phyloP scores from a whole-genome alignment of 2,888 invertebrate genomes.

The Pterostichus niger region DNA sequence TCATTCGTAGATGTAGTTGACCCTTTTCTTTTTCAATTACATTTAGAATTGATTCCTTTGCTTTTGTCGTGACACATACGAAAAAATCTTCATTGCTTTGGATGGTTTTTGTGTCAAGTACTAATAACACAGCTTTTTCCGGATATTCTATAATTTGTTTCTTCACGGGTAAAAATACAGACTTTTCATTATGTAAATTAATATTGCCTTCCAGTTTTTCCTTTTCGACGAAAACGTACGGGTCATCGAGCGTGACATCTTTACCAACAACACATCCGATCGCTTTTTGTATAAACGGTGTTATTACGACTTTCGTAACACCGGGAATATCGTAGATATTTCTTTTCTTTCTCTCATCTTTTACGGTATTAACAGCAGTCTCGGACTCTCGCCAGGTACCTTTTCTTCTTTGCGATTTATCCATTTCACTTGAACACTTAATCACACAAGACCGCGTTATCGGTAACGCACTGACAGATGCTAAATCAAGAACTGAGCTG shows the following conservation, averaged over 20 bases:
- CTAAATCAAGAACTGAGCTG: slow-evolving; percentile 11
- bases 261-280: slow-evolving; percentile 84
- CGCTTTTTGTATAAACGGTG: slow-evolving; percentile 81
- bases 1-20: slow-evolving; percentile 76
- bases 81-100: slow-evolving; percentile 83
- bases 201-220: slow-evolving; percentile 82
- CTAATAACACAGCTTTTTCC: slow-evolving; percentile 80
- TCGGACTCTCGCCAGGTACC: not conserved
- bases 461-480: not conserved
- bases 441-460: slow-evolving; percentile 19
- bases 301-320: slow-evolving; percentile 79
- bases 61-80: slow-evolving; percentile 81
- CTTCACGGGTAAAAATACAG: slow-evolving; percentile 77
- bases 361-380: slow-evolving; percentile 20
- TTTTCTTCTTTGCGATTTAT: slow-evolving; percentile 16
- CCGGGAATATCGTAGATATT: slow-evolving; percentile 79
- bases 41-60: slow-evolving; percentile 78
- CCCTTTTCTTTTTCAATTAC: slow-evolving; percentile 81
- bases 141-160: slow-evolving; percentile 75
- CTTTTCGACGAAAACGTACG: slow-evolving; percentile 85
- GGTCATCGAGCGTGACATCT: slow-evolving; percentile 85
- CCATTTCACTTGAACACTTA: slow-evolving; percentile 40
- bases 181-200: slow-evolving; percentile 77
- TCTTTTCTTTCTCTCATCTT: slow-evolving; percentile 13
- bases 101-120: slow-evolving; percentile 84